A percentile compares a stretch with the other conserved stretches of the same genome.
Conservation (phyloP, 2,113 vertebrate genomes). For the Sarotherodon lohbergeri region DNA sequence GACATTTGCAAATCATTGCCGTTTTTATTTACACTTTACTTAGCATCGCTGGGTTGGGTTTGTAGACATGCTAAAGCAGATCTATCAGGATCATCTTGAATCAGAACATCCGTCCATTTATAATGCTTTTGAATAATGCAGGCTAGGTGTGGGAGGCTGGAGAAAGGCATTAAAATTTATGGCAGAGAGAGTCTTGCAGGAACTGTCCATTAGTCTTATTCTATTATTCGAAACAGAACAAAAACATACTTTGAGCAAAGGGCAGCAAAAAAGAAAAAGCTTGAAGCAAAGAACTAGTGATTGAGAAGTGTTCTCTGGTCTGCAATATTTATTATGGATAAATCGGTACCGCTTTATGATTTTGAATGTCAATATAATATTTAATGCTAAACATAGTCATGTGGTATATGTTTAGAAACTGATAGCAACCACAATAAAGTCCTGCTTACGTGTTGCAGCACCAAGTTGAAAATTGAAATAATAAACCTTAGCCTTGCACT, state of each 20-base stretch:
- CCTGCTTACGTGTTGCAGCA: neutral
- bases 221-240: conserved; percentile 21
- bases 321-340: neutral
- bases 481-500: neutral
- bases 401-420: neutral
- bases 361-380: neutral
- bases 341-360: neutral
- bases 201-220: conserved; percentile 21
- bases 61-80: neutral
- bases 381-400: neutral
- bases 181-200: neutral
- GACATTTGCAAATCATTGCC: neutral
- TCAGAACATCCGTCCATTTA: neutral
- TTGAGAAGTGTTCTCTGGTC: neutral
- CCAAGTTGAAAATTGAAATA: neutral
- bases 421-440: neutral
- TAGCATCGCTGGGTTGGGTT: neutral
- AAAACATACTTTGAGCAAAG: neutral
- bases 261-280: neutral
- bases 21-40: neutral
- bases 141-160: neutral
- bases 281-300: neutral
- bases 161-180: conserved; percentile 33
- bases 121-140: conserved; percentile 28
- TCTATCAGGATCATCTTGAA: neutral